Evolutionary conservation across 2,888 invertebrate species (phyloP), one percentile per base, ranked within the genome.

Genomic region (Cremastinae sp.): DNA sequence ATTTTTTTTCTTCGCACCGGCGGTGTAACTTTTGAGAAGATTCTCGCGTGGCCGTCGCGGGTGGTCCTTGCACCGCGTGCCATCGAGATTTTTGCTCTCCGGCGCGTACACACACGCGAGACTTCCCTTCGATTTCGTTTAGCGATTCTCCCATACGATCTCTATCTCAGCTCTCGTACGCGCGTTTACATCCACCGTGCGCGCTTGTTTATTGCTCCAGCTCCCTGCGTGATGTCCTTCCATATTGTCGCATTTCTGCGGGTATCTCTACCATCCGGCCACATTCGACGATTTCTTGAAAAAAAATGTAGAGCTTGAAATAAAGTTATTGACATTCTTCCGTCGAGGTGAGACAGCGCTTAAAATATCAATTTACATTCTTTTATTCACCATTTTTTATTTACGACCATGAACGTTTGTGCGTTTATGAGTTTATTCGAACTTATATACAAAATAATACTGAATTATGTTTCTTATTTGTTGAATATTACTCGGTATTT

Each of bases 21-120:
- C 28, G 2, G 35, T 65, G 41, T 35, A 68, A 75, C 56, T 75
- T 55, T 14, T 56, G 37, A 10, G 14, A 20, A 49, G 51, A 74
- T 28, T 68, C 78, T 70, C 76, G 78, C 75, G 73, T 45, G 61
- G 55, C 41, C 73, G 49, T 80, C 64, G 80, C 80, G 80, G 80
- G 80, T 80, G 80, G 80, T 80, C 80, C 73, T 45, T 58, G 65
- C 64, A 56, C 73, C 65, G 28, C n/a, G 39, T 37, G 55, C 64
- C 72, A 64, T 64, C 62, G 72, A 72, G 66, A 62, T 56, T 75
- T 72, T 66, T 53, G 45, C 61, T 58, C 51, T 18, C 62, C 39
- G 22, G 56, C 49, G 53, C 62, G 45, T 75, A 72, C 28, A 28
- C 28, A 68, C 75, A 72, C 75, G 72, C 45, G 58, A 64, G 61